Evolutionary conservation across 37 sponge, comb jelly and placozoan genomes (phyloP).

Genomic region (Aphrocallistes beatrix): DNA sequence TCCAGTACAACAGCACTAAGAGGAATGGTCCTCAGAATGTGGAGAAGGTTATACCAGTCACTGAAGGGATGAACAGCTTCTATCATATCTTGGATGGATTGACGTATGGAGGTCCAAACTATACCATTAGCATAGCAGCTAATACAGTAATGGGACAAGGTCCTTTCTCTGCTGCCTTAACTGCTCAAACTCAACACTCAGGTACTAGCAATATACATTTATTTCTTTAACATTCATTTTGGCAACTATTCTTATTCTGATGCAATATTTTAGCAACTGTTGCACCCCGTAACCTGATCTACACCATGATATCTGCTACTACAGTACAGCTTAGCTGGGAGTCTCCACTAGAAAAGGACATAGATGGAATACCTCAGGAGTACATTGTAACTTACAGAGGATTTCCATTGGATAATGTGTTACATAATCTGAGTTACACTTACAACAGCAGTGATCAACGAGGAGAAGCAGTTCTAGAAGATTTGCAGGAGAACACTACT

Average conservation of each 20-base stretch:
- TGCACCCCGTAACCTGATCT: not conserved
- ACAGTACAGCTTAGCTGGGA: not conserved
- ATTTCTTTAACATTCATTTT: not conserved
- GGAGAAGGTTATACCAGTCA: not conserved
- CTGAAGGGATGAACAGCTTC: not conserved
- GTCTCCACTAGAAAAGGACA: not conserved
- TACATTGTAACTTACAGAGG: not conserved
- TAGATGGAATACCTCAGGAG: not conserved
- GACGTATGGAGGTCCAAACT: not conserved
- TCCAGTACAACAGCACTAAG: not conserved
- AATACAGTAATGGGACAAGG: not conserved
- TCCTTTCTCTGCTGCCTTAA: not conserved
- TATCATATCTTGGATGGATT: not conserved
- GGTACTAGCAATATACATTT: not conserved
- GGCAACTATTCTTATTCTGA: too few species aligned
- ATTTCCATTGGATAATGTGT: not conserved
- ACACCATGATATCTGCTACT: not conserved
- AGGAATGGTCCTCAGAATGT: not conserved
- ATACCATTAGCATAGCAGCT: not conserved
- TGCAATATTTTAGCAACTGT: not conserved
- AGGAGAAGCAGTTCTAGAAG: not conserved
- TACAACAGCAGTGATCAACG: not conserved
- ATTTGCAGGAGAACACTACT: not conserved
- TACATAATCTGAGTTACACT: not conserved
- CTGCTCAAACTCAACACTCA: not conserved